Conservation (phyloP, 2,113 vertebrate species). For the Saimiri boliviensis region DNA sequence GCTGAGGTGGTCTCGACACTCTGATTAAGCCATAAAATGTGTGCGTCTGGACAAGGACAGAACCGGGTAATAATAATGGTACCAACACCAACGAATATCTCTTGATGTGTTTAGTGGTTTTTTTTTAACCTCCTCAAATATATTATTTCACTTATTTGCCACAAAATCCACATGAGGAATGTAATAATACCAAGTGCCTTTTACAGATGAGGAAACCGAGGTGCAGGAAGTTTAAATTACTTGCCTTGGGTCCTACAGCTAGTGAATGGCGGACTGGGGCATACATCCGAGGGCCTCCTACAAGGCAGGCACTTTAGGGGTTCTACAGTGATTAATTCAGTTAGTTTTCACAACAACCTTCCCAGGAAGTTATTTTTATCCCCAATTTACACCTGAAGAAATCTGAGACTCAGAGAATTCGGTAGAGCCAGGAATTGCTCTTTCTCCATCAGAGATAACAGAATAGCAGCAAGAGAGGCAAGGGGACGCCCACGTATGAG, state of each 20-base stretch:
- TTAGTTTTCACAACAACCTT: background rate
- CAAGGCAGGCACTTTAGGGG: no score
- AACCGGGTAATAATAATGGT: background rate
- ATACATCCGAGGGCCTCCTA: background rate
- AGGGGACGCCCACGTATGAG: fast-evolving
- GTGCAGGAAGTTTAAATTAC: background rate
- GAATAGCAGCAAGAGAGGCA: fast-evolving
- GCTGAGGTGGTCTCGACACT: background rate
- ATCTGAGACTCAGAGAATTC: background rate
- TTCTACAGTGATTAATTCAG: no score
- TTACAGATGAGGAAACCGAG: background rate
- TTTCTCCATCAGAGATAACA: background rate
- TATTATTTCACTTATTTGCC: background rate
- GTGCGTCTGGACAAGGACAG: background rate
- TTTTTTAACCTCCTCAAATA: background rate
- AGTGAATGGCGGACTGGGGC: no score
- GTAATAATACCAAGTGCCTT: background rate
- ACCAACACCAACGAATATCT: background rate
- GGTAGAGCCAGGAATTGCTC: background rate
- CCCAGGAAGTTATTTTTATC: background rate
- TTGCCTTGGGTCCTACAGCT: background rate
- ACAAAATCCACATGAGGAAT: background rate
- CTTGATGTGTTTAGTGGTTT: background rate
- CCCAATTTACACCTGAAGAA: background rate
- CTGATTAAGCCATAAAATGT: background rate